Percentiles rank a stretch among this genome's conserved stretches.
Evolutionary conservation across 2,797 vertebrate species (phyloP).

Genomic region (Tadarida brasiliensis): DNA sequence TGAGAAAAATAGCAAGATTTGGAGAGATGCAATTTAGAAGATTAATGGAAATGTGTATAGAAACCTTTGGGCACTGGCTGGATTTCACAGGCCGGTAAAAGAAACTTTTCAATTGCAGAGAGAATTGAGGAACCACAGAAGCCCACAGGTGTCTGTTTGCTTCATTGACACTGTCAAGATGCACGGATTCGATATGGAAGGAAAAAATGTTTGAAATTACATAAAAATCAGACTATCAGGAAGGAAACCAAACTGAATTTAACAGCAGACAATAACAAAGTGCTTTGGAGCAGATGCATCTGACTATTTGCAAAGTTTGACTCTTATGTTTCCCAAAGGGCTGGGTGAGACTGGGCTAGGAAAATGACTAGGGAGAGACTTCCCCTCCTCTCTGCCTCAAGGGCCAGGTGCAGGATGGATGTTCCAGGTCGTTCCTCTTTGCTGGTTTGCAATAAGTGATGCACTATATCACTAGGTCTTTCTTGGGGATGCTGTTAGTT

Average conservation of each 20-base stretch:
- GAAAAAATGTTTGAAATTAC: not conserved
- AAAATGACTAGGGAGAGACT: not conserved
- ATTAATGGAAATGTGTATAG: slow-evolving; percentile 60
- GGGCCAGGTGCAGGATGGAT: no score
- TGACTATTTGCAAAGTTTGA: not conserved
- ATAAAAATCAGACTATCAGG: slow-evolving; percentile 39
- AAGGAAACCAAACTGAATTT: not conserved
- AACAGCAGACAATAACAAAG: slow-evolving; percentile 9
- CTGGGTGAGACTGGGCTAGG: not conserved
- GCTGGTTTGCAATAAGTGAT: not conserved
- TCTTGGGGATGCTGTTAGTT: not conserved
- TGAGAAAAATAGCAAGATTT: slow-evolving; percentile 30
- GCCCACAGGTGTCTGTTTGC: not conserved
- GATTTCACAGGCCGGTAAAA: slow-evolving; percentile 12
- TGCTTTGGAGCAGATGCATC: not conserved
- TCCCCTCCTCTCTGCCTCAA: not conserved
- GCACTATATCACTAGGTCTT: not conserved
- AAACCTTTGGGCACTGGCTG: not conserved
- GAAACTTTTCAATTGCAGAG: not conserved
- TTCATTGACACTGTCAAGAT: not conserved
- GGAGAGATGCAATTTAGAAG: slow-evolving; percentile 24
- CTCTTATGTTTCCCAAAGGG: not conserved
- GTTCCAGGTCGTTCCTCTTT: not conserved
- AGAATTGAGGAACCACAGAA: not conserved
- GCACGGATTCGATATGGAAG: not conserved